These are phyloP conservation scores for Fratercula arctica DNA, from an alignment of 2,797 vertebrate species.

Conservation along the genomic window DNA sequence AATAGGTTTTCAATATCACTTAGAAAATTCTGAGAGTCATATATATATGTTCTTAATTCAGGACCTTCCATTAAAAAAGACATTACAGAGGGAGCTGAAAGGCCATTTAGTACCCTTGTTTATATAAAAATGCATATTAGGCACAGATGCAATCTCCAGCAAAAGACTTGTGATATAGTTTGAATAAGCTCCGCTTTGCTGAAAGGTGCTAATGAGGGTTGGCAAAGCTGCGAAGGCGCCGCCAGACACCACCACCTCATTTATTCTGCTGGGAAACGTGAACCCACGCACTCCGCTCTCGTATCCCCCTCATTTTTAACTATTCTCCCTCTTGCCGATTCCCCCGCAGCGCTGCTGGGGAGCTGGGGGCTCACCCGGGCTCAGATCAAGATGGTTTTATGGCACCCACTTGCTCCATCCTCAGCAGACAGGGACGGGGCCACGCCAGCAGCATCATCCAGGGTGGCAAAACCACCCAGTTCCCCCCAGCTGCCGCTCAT, in stretches of 20 bases:
- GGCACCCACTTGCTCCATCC: background rate
- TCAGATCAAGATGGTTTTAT: rapidly evolving
- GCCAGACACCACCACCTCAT: conserved; percentile 4
- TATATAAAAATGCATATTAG: conserved; percentile 63
- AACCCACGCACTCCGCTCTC: background rate
- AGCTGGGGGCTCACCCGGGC: rapidly evolving
- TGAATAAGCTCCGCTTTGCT: background rate
- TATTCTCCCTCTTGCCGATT: rapidly evolving
- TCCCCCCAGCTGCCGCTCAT: rapidly evolving
- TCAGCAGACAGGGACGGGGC: background rate
- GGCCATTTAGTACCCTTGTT: conserved; percentile 64
- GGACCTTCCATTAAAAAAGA: conserved; percentile 67
- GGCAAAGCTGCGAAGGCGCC: conserved; percentile 49
- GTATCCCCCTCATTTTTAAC: background rate
- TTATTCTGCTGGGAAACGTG: background rate
- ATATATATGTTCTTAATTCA: conserved; percentile 61
- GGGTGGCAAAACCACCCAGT: rapidly evolving
- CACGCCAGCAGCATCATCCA: rapidly evolving
- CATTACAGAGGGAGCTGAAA: conserved; percentile 40
- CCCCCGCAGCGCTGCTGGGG: rapidly evolving
- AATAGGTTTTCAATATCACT: conserved; percentile 59
- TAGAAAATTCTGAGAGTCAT: conserved; percentile 49
- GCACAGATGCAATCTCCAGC: conserved; percentile 47
- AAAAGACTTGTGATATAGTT: background rate
- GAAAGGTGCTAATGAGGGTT: conserved; percentile 72